Evolutionary conservation across 2,888 invertebrate species (phyloP), one percentile per base, ranked within the genome.

Genomic region (Monoplex corrugatus): DNA sequence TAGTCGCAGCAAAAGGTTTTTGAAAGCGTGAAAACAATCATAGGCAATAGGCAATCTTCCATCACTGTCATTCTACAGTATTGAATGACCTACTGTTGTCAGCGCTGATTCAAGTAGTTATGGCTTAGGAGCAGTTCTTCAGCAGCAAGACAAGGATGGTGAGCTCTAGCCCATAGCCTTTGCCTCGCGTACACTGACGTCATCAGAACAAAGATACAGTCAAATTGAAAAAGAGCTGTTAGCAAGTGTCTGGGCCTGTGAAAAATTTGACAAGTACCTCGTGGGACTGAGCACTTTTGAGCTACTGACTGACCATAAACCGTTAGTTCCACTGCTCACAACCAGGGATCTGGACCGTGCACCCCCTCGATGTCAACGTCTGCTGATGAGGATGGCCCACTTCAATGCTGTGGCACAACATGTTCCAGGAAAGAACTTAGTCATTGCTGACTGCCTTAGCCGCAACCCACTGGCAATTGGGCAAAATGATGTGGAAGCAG

Each of bases 391-490:
- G 38, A 50, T 86, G 57, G 57, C 57, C 32, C 40, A 28, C 10
- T 87, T 87, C 40, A 87, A 87, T 43, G 72, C 44, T 13, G 35
- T 68, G 10, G 75, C 43, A 28, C 6, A 0, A 35, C 75, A 87
- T 32, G 44, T 87, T 32, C 87, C 87, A 87, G 87, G 87, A 43
- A 87, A 87, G 45, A 35, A 75, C 28, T 10, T 78, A n/a, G 35
- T 87, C 40, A 75, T 87, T 44, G 75, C 87, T 0, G 87, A 87
- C 40, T 40, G 72, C n/a, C 75, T 87, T 3, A 68, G 43, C 23
- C 82, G 40, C 32, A 68, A 32, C 35, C 86, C 86, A n/a, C 72
- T 72, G 72, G 19, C 72, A 72, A 32, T 16, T 8, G 72, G 35
- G 23, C 35, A 72, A 32, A 10, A 72, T 72, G 72, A 38, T 72